Conservation (phyloP, 1,140 invertebrate genomes). For the Geopemphigus sp. region DNA sequence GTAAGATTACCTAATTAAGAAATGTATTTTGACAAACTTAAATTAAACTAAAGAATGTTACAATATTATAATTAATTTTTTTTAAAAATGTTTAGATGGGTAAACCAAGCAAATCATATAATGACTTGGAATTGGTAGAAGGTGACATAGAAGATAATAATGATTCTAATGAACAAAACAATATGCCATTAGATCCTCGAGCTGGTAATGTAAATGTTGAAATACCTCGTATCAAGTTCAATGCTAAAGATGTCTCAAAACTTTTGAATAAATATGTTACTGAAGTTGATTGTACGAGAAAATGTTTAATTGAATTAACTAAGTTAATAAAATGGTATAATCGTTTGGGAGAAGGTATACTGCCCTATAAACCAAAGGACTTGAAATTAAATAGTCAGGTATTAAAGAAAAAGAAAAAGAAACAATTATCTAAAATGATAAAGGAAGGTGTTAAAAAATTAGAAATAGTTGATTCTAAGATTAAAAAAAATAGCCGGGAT, state of each 20-base stretch:
- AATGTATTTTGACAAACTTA: not conserved
- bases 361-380: conserved; percentile 41
- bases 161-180: conserved; percentile 53
- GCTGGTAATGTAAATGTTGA: conserved; percentile 74
- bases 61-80: not conserved
- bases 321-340: conserved; percentile 34
- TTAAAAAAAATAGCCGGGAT: conserved; percentile 24
- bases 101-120: conserved; percentile 45
- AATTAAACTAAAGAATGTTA: not conserved
- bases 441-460: conserved; percentile 42
- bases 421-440: conserved; percentile 26
- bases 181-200: conserved; percentile 67
- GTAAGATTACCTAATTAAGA: not conserved
- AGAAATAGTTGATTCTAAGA: conserved; percentile 33
- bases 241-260: conserved; percentile 58
- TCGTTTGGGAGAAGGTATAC: conserved; percentile 22
- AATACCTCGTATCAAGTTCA: conserved; percentile 68
- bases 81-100: conserved; percentile 15
- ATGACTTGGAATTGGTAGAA: conserved; percentile 55
- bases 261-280: conserved; percentile 43
- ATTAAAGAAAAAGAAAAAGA: conserved; percentile 35
- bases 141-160: conserved; percentile 54
- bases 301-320: conserved; percentile 35
- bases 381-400: conserved; percentile 46
- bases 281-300: conserved; percentile 39